These are phyloP conservation scores for Bostrychus sinensis DNA, from an alignment of 2,113 vertebrate species.

Conservation along the genomic window DNA sequence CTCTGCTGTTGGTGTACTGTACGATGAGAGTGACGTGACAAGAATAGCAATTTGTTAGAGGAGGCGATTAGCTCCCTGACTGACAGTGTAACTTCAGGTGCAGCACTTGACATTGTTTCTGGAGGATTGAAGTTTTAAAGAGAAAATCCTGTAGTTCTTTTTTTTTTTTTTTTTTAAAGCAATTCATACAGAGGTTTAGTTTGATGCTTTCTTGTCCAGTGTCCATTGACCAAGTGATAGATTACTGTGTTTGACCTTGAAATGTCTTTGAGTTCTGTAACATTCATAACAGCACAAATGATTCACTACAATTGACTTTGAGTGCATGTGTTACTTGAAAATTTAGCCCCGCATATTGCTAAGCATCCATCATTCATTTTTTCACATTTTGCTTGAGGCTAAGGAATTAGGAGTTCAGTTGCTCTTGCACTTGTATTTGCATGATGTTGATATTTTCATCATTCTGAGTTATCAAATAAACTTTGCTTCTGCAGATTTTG, in stretches of 20 bases:
- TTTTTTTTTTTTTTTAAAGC: no score
- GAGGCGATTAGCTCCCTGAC: constrained; percentile 50
- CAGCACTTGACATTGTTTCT: constrained; percentile 49
- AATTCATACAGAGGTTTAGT: no score
- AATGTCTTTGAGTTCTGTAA: background rate
- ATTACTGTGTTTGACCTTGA: background rate
- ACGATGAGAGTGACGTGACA: constrained; percentile 68
- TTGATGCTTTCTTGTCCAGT: background rate
- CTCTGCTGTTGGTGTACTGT: constrained; percentile 48
- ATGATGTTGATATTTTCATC: constrained; percentile 59
- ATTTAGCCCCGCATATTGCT: constrained; percentile 41
- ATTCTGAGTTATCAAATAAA: constrained; percentile 42
- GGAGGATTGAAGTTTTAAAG: constrained; percentile 23
- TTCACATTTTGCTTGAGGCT: constrained; percentile 49
- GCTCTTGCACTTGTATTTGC: constrained; percentile 48
- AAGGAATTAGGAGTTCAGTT: constrained; percentile 47
- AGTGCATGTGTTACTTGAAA: constrained; percentile 17
- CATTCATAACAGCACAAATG: constrained; percentile 4
- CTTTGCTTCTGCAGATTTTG: constrained; percentile 58
- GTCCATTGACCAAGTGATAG: background rate
- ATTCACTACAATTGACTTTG: constrained; percentile 5
- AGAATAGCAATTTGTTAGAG: constrained; percentile 69
- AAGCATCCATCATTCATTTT: constrained; percentile 41
- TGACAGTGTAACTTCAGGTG: constrained; percentile 56
- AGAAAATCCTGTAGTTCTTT: background rate